These are phyloP conservation scores for Pseudorectes ferrugineus DNA, from an alignment of 2,113 vertebrate species.

Conservation along the genomic window DNA sequence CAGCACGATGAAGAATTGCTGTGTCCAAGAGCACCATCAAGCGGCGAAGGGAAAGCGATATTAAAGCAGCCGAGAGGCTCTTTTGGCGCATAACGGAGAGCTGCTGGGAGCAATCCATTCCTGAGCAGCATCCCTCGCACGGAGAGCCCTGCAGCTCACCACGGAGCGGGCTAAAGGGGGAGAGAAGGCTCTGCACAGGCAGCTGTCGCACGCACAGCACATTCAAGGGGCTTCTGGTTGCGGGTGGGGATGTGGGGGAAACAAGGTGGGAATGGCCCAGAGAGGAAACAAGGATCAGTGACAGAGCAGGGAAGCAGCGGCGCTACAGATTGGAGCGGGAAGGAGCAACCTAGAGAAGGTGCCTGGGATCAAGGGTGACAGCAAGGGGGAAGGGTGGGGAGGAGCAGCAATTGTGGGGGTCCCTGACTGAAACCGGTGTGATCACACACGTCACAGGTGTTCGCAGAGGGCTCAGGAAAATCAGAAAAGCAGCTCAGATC, in stretches of 20 bases:
- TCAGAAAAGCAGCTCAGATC: neutral
- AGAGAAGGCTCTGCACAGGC: neutral
- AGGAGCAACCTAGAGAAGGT: neutral
- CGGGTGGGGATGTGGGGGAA: neutral
- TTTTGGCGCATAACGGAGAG: neutral
- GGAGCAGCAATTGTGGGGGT: neutral
- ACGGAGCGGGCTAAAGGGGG: neutral
- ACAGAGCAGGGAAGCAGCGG: neutral
- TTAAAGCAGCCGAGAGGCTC: neutral
- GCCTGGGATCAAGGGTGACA: neutral
- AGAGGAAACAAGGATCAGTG: neutral
- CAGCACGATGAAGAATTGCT: neutral
- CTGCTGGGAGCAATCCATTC: neutral
- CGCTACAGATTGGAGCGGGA: neutral
- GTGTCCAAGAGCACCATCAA: conserved; percentile 63
- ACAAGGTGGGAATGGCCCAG: neutral
- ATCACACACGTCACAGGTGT: neutral
- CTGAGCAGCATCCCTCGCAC: neutral
- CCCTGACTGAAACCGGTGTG: neutral
- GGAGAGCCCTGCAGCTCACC: neutral
- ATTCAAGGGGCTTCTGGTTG: neutral
- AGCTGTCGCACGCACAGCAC: neutral
- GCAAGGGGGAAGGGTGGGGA: neutral
- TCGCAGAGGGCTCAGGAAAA: rapidly evolving
- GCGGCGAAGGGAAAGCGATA: neutral